Base-by-base conservation (phyloP, 2,888 invertebrate genomes). In the Sinodicranocentrus sp. region DNA sequence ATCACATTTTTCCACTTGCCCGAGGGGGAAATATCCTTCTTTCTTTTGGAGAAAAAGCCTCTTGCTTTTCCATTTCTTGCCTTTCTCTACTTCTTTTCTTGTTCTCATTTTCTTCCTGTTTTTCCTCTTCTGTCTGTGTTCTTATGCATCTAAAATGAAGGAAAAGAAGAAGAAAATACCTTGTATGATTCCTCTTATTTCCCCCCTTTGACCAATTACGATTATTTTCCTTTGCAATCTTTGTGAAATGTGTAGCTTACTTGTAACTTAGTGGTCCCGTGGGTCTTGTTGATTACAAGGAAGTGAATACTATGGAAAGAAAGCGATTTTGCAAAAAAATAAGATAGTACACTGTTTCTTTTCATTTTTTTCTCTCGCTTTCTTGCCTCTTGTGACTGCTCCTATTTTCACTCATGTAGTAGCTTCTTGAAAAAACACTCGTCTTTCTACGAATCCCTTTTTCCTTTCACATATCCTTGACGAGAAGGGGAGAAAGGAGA, bases 1-100 rank as follows among this genome's bases (percentile, higher is more conserved):
- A 61, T 67, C 67, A 63, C 75, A 65, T 67, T 25, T 67, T 76
- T 67, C 63, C 8, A 23, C 52, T 44, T 61, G 61, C 72, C 72
- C 61, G 72, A 57, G 33, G 72, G 72, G 59, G 8, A 71, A 71
- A 28, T 57, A 57, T 57, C 71, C 48, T n/a, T 52, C 54, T 71
- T 54, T 71, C 48, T 21, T 5, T 17, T 6, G n/a, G 13, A 26
- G 59, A 59, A n/a, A 52, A 52, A 57, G 57, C 6, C 25, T 57
- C 2, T 48, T 39, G 5, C 48, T 48, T 48, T 33, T 57, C 57
- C 8, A 8, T 57, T 57, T 57, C 25, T 8, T 19, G 23, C 21
- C 25, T 57, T 57, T 25, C 23, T 25, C 21, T 21, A 21, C 57
- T 21, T n/a, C 15, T 48, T 48, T n/a, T 5, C 15, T 48, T 48